These are phyloP conservation scores for Rhyacophila brunnea DNA, from an alignment of 1,140 invertebrate genomes.

Conservation along the genomic window DNA sequence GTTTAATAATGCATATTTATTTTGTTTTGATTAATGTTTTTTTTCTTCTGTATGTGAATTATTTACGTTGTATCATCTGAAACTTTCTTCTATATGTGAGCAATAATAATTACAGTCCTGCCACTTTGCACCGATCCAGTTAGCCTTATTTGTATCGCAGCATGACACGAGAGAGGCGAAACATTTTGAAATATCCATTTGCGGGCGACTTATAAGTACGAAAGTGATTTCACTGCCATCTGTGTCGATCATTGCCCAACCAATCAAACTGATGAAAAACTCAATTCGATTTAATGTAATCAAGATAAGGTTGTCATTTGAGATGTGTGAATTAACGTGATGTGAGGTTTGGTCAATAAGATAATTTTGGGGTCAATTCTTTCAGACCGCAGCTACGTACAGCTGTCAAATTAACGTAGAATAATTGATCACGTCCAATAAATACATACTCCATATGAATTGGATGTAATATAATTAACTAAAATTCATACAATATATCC, in stretches of 20 bases:
- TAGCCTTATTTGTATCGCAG: conserved; percentile 26
- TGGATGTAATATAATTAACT: no score
- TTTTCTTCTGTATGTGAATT: no score
- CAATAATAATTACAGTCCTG: conserved; percentile 31
- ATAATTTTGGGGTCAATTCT: no score
- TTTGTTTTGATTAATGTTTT: no score
- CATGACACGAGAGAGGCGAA: conserved; percentile 26
- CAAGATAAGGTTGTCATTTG: conserved; percentile 19
- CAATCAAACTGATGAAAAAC: conserved; percentile 7
- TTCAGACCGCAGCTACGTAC: no score
- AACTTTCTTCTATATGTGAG: conserved; percentile 14
- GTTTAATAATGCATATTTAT: no score
- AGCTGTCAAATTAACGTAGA: no score
- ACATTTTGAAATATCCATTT: conserved; percentile 25
- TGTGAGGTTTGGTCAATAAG: background rate
- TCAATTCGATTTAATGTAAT: conserved; percentile 10
- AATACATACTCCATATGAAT: no score
- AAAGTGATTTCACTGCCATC: conserved; percentile 18
- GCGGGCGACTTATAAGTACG: background rate
- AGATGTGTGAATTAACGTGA: conserved; percentile 16
- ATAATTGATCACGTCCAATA: no score
- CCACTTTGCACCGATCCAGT: conserved; percentile 23
- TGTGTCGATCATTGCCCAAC: conserved; percentile 17
- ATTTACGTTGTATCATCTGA: background rate
- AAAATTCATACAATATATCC: no score